Percentiles rank a stretch among this genome's conserved stretches.
These are phyloP conservation scores for Polyodon spathula DNA, from an alignment of 2,113 vertebrate genomes.

Conservation along the genomic window DNA sequence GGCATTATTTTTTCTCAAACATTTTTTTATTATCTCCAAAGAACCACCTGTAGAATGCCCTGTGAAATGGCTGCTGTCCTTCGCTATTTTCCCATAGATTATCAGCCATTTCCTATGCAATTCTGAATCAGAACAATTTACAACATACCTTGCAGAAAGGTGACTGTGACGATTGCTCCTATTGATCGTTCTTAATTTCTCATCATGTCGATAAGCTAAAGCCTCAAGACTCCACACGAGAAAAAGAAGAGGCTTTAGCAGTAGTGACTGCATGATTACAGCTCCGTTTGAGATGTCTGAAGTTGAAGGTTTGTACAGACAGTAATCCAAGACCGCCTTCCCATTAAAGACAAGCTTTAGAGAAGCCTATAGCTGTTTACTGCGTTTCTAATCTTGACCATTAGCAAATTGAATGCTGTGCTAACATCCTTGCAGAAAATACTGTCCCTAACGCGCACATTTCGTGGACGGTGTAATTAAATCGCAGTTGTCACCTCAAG, in stretches of 20 bases:
- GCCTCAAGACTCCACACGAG: slow-evolving; percentile 34
- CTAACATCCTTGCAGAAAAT: too few species aligned
- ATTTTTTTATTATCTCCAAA: slow-evolving; percentile 3
- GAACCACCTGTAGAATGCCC: slow-evolving; percentile 52
- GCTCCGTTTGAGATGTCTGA: background rate
- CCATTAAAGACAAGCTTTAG: background rate
- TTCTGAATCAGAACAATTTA: slow-evolving; percentile 27
- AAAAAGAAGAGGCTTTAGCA: slow-evolving; percentile 39
- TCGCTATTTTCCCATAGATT: slow-evolving; percentile 7
- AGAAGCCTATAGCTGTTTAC: too few species aligned
- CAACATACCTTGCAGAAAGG: slow-evolving; percentile 21
- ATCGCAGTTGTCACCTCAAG: too few species aligned
- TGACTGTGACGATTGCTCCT: background rate
- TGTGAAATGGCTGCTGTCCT: slow-evolving; percentile 1
- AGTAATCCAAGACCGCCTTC: background rate
- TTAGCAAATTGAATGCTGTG: too few species aligned
- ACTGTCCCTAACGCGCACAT: too few species aligned
- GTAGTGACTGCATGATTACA: slow-evolving; percentile 43
- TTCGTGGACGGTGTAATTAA: too few species aligned
- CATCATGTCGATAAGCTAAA: slow-evolving; percentile 31
- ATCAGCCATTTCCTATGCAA: slow-evolving; percentile 24
- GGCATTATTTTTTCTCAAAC: slow-evolving; percentile 26
- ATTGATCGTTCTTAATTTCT: slow-evolving; percentile 27
- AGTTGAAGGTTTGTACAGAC: background rate
- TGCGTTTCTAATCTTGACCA: too few species aligned